Base-by-base conservation (phyloP, 2,888 invertebrate genomes). In the Vandiemenella viatica region DNA sequence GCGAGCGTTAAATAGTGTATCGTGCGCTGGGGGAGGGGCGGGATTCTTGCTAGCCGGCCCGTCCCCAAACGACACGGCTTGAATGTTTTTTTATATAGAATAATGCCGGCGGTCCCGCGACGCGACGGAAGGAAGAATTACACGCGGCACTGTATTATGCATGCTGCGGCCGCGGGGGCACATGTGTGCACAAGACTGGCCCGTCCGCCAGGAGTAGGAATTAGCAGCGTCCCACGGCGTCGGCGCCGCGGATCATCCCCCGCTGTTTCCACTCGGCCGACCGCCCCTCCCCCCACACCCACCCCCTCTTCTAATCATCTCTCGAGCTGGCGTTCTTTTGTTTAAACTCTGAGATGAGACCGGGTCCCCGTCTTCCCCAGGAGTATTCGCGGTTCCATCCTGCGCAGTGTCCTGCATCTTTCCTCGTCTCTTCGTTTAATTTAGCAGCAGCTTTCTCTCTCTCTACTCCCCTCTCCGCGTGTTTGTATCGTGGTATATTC, bases 81-180 rank as follows among this genome's bases (percentile, higher is more conserved):
- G 18, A 16, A 16, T 13, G 20, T 18, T 16, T 42, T 18, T 42
- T 38, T 38, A 16, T 38, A 42, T 42, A 42, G 20, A 42, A 42
- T 42, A 42, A 42, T 42, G 42, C 42, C 20, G n/a, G n/a, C n/a
- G n/a, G n/a, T n/a, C n/a, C n/a, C n/a, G n/a, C n/a, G n/a, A n/a
- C n/a, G 21, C 13, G 42, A 44, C 40, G 49, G 44, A 49, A 49
- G 49, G 49, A 45, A 44, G 38, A 49, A 49, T 49, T 49, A 49
- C 41, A 38, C 49, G 49, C 41, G 38, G 45, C 37, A 40, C 45
- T 49, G 18, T 49, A 49, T 49, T 49, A 49, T 49, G 45, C 49
- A 49, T 49, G 42, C 18, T n/a, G 42, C 42, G n/a, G 19, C 20
- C 7, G 18, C n/a, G 40, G 40, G 10, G 17, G 15, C 15, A 21